Base-by-base conservation (phyloP, 37 sponge, comb jelly and placozoan genomes). In the Chondrilla cf. caribensis region DNA sequence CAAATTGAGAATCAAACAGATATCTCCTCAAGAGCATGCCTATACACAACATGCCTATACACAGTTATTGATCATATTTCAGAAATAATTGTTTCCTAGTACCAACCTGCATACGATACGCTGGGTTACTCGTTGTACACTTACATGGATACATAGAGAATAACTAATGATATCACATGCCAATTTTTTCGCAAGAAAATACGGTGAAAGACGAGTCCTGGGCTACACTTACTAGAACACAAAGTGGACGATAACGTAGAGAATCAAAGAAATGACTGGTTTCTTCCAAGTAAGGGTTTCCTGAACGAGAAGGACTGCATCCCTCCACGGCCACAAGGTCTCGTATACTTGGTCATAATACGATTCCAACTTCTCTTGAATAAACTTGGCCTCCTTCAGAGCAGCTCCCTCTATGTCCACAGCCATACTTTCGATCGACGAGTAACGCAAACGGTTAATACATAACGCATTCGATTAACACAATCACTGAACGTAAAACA, bases 201-300 rank as follows among this genome's bases (percentile, higher is more conserved):
- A n/a, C n/a, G n/a, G n/a, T n/a, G n/a, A n/a, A n/a, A n/a, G n/a
- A n/a, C n/a, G n/a, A n/a, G n/a, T n/a, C n/a, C n/a, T n/a, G 6
- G 64, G 6, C 42, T 29, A 19, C 14, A 58, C 88, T 78, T 38
- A 87, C 88, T 76, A 38, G 60, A 87, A 87, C 35, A 78, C 21
- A 58, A 59, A 78, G 59, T 87, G 88, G 21, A 87, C 59, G 22
- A 51, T 67, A 0, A 58, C 39, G 51, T 83, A 87, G 42, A 87
- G 44, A 29, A 78, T 18, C 6, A 65, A 21, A 4, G 88, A 55
- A 1, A 51, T 21, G 1, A 54, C 22, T 2, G 88, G 79, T 54
- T 47, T 66, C 59, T 68, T 83, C 88, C 88, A 87, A 42, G 78
- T 78, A 24, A 87, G 72, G 36, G 83, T 83, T 11, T 87, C 72